phyloP scores from a whole-genome alignment of 2,888 invertebrate species.

The Cancer borealis region DNA sequence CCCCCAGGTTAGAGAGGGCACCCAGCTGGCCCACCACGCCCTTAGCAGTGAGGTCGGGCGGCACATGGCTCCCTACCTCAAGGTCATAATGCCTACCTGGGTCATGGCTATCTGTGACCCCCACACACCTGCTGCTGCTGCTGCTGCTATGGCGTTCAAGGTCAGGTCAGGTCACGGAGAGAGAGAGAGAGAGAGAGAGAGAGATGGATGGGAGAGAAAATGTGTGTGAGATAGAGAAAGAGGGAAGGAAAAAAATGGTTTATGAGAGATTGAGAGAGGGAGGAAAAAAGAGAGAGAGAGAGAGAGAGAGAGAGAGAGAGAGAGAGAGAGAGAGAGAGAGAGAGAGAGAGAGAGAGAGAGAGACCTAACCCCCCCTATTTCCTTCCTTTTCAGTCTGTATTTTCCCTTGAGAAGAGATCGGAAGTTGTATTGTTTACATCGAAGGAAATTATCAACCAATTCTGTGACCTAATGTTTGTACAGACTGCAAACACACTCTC shows the following conservation, averaged over 20 bases:
- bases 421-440: constrained; percentile 70
- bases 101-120: constrained; percentile 74
- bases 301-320: background rate
- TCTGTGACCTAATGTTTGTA: constrained; percentile 72
- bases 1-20: constrained; percentile 71
- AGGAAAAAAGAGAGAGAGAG: no score
- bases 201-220: background rate
- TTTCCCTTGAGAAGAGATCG: constrained; percentile 70
- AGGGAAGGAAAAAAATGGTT: background rate
- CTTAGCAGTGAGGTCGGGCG: constrained; percentile 71
- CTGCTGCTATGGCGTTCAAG: constrained; percentile 70
- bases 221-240: background rate
- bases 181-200: background rate
- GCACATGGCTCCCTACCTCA: constrained; percentile 73
- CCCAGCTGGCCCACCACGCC: constrained; percentile 61
- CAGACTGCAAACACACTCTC: constrained; percentile 75
- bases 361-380: background rate
- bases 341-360: background rate
- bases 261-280: background rate
- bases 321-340: background rate
- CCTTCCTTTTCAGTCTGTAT: background rate
- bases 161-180: constrained; percentile 41
- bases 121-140: constrained; percentile 68
- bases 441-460: constrained; percentile 69
- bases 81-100: constrained; percentile 74